Base-by-base conservation (phyloP, 2,797 vertebrate species). In the Pseudocheirus occidentalis region DNA sequence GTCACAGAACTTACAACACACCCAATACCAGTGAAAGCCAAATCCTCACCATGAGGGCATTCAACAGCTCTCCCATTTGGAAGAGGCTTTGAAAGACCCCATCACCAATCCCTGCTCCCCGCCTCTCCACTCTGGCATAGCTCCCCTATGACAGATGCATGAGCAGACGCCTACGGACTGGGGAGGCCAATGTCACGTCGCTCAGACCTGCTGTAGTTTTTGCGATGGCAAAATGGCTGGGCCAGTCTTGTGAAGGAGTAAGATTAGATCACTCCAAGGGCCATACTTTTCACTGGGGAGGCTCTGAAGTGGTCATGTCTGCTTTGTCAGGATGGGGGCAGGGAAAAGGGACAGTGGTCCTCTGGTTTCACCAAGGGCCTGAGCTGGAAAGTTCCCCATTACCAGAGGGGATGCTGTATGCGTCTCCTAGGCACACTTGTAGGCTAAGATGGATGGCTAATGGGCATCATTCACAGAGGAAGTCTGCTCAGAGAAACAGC, bases 181-280 rank as follows among this genome's bases (percentile, higher is more conserved):
- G n/a, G 93, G 81, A 57, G 55, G 53, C 91, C 16, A 31, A 0
- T 93, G 56, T 91, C 46, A 2, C 3, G 7, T 29, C n/a, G 87
- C 92, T 96, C 27, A 89, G 81, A 94, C 57, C 94, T 90, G 52
- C 91, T 94, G 31, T 40, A 34, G 16, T 90, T 57, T 73, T 95
- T 56, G 66, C 18, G 58, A 90, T 56, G 46, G 94, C 90, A 92
- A 54, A 92, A 90, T 3, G n/a, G 24, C 29, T n/a, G 3, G 34
- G 92, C 57, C 5, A 57, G 31, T 31, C 7, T 21, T 4, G 24
- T 3, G 4, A 91, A 91, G 13, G 62, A 12, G 3, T 12, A 24
- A 14, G 52, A 24, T 66, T 90, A 4, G 90, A 50, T 90, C 28
- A 55, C 29, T 90, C 28, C 40, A 40, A 52, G 24, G 27, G 29